Evolutionary conservation across 1,140 invertebrate species (phyloP).

Genomic region (Planococcus citri): DNA sequence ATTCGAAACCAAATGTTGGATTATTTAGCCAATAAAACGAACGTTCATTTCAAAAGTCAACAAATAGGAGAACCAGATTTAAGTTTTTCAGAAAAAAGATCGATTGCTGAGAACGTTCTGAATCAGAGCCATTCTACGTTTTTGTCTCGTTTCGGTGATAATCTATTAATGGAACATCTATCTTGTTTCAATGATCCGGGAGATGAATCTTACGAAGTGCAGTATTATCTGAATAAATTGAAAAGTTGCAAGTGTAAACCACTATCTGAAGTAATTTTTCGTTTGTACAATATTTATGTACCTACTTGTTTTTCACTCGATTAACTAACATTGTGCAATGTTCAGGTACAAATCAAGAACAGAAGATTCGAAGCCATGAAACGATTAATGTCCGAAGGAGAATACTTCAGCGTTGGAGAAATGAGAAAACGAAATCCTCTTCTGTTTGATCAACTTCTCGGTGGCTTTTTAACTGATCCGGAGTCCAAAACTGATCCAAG

Average conservation of each 20-base stretch:
- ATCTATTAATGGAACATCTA: conserved; percentile 51
- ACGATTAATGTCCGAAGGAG: conserved; percentile 50
- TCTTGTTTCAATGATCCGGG: conserved; percentile 43
- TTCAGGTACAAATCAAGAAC: conserved; percentile 54
- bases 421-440: conserved; percentile 86
- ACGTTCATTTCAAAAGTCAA: conserved; percentile 41
- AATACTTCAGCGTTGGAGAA: conserved; percentile 80
- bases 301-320: conserved; percentile 35
- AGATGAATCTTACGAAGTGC: conserved; percentile 26
- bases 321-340: conserved; percentile 22
- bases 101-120: conserved; percentile 52
- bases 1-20: not conserved
- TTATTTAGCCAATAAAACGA: not conserved
- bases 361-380: conserved; percentile 69
- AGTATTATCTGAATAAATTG: conserved; percentile 11
- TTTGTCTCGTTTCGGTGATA: conserved; percentile 60
- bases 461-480: conserved; percentile 60
- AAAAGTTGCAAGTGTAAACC: not conserved
- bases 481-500: conserved; percentile 54
- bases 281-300: conserved; percentile 32
- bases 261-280: not conserved
- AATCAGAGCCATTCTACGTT: conserved; percentile 52
- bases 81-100: conserved; percentile 48
- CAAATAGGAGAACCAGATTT: conserved; percentile 63
- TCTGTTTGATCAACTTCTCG: conserved; percentile 76